phyloP scores from a whole-genome alignment of 2,888 invertebrate species.

The Acholoe squamosa region DNA sequence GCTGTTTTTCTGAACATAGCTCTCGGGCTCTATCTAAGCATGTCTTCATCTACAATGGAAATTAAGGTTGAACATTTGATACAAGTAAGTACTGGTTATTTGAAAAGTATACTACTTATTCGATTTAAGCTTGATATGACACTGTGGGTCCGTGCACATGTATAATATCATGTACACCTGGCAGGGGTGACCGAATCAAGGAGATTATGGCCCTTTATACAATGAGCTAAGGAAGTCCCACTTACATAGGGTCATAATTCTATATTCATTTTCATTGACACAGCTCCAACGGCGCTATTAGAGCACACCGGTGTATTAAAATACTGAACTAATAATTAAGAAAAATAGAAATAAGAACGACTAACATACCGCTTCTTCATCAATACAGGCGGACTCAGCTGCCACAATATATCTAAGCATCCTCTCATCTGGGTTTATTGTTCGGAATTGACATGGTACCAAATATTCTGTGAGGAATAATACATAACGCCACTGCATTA shows the following conservation, averaged over 20 bases:
- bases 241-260: background rate
- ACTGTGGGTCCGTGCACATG: background rate
- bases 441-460: background rate
- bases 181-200: too few relatives aligned
- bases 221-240: background rate
- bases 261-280: background rate
- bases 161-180: too few relatives aligned
- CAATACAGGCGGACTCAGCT: background rate
- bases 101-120: background rate
- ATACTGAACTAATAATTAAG: background rate
- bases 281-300: too few relatives aligned
- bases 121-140: background rate
- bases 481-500: too few relatives aligned
- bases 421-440: background rate
- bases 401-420: background rate
- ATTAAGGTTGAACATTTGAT: background rate
- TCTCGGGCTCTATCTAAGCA: background rate
- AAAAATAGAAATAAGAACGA: too few relatives aligned
- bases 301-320: too few relatives aligned
- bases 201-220: background rate
- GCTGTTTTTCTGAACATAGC: background rate
- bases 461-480: background rate
- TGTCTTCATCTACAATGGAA: background rate
- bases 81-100: background rate
- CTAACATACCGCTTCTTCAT: background rate